Conservation (phyloP, 2,113 vertebrate species). For the Opisthocomus hoazin region DNA sequence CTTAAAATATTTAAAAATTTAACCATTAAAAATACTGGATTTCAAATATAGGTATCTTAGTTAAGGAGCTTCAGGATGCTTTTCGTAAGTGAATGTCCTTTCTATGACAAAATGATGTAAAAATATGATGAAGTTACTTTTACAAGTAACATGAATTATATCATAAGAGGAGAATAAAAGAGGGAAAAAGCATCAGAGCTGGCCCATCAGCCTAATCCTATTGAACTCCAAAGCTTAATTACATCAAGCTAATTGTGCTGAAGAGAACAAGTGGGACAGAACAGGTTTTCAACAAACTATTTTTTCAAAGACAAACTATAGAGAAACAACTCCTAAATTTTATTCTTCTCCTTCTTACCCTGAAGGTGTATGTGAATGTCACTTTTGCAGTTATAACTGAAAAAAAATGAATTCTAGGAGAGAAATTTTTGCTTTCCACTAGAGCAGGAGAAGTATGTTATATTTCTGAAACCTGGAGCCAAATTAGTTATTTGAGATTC, state of each 20-base stretch:
- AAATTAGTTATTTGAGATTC: background rate
- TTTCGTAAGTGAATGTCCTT: background rate
- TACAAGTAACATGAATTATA: background rate
- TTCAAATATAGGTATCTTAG: background rate
- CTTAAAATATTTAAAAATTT: background rate
- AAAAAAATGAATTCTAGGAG: background rate
- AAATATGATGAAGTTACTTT: background rate
- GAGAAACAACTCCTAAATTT: background rate
- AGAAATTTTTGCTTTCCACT: background rate
- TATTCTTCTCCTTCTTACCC: background rate
- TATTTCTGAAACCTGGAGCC: background rate
- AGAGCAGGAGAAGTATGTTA: rapidly evolving
- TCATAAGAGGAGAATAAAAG: background rate
- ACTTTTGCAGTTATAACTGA: background rate
- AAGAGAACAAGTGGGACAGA: background rate
- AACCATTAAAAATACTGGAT: background rate
- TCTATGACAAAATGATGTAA: background rate
- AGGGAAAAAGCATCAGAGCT: background rate
- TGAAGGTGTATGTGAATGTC: background rate
- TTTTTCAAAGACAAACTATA: background rate
- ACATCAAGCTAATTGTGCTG: background rate
- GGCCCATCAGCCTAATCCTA: background rate
- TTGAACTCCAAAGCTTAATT: background rate
- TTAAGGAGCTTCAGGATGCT: background rate
- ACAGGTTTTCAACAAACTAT: background rate